A percentile compares a stretch with the other conserved stretches of the same genome.
Evolutionary conservation across 2,113 vertebrate genomes (phyloP).

Genomic region (Empidonax traillii): DNA sequence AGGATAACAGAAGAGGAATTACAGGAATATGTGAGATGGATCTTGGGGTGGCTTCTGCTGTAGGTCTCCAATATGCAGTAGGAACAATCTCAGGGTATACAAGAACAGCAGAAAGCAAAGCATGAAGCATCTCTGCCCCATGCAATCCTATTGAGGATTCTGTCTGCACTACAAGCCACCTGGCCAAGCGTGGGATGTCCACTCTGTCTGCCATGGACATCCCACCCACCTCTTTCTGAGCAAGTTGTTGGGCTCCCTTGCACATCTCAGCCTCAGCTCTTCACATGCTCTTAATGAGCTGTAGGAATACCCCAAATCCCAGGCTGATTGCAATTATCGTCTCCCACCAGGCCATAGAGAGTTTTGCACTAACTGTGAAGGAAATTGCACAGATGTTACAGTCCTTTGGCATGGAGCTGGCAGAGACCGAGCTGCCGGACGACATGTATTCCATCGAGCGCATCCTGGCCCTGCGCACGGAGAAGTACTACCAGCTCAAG

Average conservation of each 20-base stretch:
- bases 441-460: slow-evolving; percentile 82
- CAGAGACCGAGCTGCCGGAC: slow-evolving; percentile 84
- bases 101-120: background rate
- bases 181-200: background rate
- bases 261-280: background rate
- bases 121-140: background rate
- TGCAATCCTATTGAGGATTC: background rate
- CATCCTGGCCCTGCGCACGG: slow-evolving; percentile 83
- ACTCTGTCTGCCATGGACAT: background rate
- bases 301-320: too few relatives aligned
- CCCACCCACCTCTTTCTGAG: background rate
- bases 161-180: background rate
- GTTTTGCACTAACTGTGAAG: slow-evolving; percentile 94
- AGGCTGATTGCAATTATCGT: background rate
- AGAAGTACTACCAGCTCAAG: slow-evolving; percentile 91
- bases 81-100: background rate
- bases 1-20: background rate
- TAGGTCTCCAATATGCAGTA: background rate
- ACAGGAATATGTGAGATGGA: background rate
- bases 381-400: slow-evolving; percentile 96
- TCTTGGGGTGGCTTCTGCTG: background rate
- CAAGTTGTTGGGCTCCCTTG: background rate
- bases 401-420: slow-evolving; percentile 91
- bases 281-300: background rate
- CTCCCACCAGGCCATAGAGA: slow-evolving; percentile 90